Conservation (phyloP, 2,797 vertebrate genomes). For the Sardinella longiceps region DNA sequence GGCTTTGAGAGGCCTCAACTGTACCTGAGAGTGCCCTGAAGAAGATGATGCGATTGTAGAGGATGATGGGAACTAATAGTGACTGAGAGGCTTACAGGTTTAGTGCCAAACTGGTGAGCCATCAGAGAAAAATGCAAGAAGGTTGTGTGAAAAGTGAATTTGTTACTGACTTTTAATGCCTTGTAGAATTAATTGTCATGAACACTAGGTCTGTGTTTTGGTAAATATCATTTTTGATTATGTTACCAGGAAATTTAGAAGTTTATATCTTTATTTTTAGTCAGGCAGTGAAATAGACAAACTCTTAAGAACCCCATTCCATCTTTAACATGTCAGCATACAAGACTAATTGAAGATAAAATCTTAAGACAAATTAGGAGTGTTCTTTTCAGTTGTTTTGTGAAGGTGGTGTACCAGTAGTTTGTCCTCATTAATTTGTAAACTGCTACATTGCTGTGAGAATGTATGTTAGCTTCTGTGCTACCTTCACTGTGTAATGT, state of each 20-base stretch:
- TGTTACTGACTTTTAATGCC: background rate
- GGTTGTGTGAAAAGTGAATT: background rate
- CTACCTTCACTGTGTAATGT: background rate
- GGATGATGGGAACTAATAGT: constrained; percentile 66
- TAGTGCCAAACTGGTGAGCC: constrained; percentile 48
- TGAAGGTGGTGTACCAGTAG: no score
- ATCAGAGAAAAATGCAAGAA: constrained; percentile 28
- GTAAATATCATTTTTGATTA: no score
- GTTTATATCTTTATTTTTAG: background rate
- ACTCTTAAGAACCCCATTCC: no score
- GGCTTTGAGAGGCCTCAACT: constrained; percentile 53
- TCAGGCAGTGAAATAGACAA: background rate
- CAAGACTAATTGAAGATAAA: no score
- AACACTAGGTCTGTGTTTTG: background rate
- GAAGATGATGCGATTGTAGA: constrained; percentile 68
- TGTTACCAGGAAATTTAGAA: no score
- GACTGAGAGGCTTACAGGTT: constrained; percentile 61
- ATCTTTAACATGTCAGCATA: no score
- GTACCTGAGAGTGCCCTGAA: constrained; percentile 58
- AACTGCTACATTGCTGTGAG: no score
- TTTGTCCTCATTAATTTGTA: no score
- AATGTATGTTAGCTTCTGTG: no score
- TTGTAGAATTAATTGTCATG: background rate
- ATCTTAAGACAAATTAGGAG: no score
- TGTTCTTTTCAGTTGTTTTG: no score